Conservation (phyloP, 1,140 invertebrate species). For the Drosophila cardini region DNA sequence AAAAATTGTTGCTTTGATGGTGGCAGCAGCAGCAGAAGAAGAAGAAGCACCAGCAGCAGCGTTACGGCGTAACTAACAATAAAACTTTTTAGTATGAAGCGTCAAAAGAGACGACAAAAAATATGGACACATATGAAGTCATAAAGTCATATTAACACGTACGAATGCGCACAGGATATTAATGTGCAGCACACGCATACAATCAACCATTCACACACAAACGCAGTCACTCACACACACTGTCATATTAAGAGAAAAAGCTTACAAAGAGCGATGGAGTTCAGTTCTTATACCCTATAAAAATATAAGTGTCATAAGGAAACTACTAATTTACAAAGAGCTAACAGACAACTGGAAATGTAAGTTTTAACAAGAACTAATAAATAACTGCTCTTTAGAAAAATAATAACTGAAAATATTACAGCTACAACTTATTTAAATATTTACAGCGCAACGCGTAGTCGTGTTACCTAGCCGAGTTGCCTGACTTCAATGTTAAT, state of each 20-base stretch:
- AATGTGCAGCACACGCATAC: conserved; percentile 67
- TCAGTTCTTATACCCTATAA: neutral
- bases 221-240: conserved; percentile 7
- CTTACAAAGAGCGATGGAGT: conserved; percentile 3
- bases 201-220: conserved; percentile 3
- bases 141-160: conserved; percentile 84
- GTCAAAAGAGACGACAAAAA: conserved; percentile 70
- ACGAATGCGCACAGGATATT: conserved; percentile 83
- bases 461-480: conserved; percentile 30
- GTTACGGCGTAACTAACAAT: conserved; percentile 74
- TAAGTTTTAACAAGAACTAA: too few species aligned
- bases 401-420: too few species aligned
- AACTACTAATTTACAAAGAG: too few species aligned
- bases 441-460: neutral
- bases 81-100: conserved; percentile 81
- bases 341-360: too few species aligned
- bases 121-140: conserved; percentile 83
- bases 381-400: too few species aligned
- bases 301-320: neutral
- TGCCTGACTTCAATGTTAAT: conserved; percentile 69
- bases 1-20: conserved; percentile 82
- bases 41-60: neutral
- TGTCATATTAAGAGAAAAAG: neutral
- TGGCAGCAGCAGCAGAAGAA: conserved; percentile 6
- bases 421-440: neutral